A percentile compares a stretch with the other conserved stretches of the same genome.
These are phyloP conservation scores for Epirrhoe tristata DNA, from an alignment of 2,888 invertebrate genomes.

Conservation along the genomic window DNA sequence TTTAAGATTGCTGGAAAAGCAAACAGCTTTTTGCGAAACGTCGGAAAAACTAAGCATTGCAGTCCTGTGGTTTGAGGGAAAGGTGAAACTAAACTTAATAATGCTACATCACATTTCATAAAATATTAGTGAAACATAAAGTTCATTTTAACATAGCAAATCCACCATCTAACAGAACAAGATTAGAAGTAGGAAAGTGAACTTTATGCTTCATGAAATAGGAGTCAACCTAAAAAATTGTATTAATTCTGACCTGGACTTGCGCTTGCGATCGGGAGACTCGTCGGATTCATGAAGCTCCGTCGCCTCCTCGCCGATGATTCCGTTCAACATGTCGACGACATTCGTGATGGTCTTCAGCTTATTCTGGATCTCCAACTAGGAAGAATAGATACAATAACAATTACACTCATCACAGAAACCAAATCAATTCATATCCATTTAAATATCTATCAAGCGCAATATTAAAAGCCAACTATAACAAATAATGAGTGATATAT, in stretches of 20 bases:
- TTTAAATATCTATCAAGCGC: slow-evolving; percentile 15
- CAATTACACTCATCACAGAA: slow-evolving; percentile 37
- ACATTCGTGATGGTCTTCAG: slow-evolving; percentile 94
- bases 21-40: slow-evolving; percentile 30
- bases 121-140: slow-evolving; percentile 25
- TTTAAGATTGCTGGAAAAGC: slow-evolving; percentile 29
- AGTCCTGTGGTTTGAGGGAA: slow-evolving; percentile 56
- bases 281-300: slow-evolving; percentile 60
- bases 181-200: slow-evolving; percentile 26
- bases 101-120: slow-evolving; percentile 18
- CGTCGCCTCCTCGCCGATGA: slow-evolving; percentile 90
- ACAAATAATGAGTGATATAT: slow-evolving; percentile 16
- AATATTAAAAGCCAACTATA: slow-evolving; percentile 33
- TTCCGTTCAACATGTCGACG: slow-evolving; percentile 94
- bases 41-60: slow-evolving; percentile 49
- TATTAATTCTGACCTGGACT: slow-evolving; percentile 68
- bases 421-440: not conserved
- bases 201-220: slow-evolving; percentile 38
- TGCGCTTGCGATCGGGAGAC: slow-evolving; percentile 68
- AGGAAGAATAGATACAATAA: slow-evolving; percentile 48
- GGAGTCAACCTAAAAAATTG: slow-evolving; percentile 12
- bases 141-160: slow-evolving; percentile 27
- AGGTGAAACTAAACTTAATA: slow-evolving; percentile 45
- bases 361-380: slow-evolving; percentile 92
- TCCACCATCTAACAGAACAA: slow-evolving; percentile 17